Conservation (phyloP, 2,888 invertebrate species). For the Lissocephala sabroskyi region DNA sequence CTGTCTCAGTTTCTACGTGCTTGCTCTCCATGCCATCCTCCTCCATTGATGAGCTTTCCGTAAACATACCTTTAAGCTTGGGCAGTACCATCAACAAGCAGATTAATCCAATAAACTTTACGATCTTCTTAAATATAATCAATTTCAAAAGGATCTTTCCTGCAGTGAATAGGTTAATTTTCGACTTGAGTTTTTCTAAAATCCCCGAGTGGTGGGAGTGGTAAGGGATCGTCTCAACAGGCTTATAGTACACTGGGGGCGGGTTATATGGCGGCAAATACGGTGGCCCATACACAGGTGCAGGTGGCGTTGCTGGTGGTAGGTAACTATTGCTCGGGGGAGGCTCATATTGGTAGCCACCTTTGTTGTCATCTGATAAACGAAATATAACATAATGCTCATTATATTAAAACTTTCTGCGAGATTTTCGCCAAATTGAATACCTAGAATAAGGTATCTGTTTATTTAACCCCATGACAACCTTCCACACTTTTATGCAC, state of each 20-base stretch:
- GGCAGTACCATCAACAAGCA: slow-evolving; percentile 85
- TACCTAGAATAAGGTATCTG: neutral
- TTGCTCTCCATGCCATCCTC: slow-evolving; percentile 58
- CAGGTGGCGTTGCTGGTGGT: slow-evolving; percentile 69
- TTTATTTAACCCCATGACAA: neutral
- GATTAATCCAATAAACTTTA: slow-evolving; percentile 84
- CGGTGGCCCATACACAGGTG: slow-evolving; percentile 72
- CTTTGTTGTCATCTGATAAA: slow-evolving; percentile 24
- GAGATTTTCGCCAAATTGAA: neutral
- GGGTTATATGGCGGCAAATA: slow-evolving; percentile 72
- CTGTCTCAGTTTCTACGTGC: slow-evolving; percentile 50
- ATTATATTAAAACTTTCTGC: no score
- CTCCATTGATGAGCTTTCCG: slow-evolving; percentile 40
- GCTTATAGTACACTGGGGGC: slow-evolving; percentile 68
- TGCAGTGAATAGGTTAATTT: slow-evolving; percentile 80
- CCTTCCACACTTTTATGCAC: neutral
- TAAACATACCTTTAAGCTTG: slow-evolving; percentile 73
- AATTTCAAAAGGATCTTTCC: slow-evolving; percentile 84
- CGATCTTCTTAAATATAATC: slow-evolving; percentile 85
- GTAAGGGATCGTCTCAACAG: slow-evolving; percentile 37
- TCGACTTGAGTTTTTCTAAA: slow-evolving; percentile 79
- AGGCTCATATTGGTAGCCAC: slow-evolving; percentile 52
- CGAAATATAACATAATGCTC: no score
- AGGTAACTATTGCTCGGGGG: slow-evolving; percentile 44
- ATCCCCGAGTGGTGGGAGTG: slow-evolving; percentile 71